phyloP scores from a whole-genome alignment of 2,888 invertebrate genomes.

The Pristionchus japonicus region DNA sequence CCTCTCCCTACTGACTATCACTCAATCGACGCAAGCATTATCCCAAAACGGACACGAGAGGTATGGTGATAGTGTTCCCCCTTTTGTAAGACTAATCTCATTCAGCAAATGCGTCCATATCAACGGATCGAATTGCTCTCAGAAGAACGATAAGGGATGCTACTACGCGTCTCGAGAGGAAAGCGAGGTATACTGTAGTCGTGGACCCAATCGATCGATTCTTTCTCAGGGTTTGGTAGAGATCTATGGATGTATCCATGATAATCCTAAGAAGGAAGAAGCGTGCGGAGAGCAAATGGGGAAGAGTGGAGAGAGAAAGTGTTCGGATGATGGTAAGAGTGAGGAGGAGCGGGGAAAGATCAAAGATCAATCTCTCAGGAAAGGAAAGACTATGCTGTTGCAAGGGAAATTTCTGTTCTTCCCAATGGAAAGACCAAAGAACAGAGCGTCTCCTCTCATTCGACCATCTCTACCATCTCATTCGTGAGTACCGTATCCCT shows the following conservation, averaged over 20 bases:
- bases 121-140: not conserved
- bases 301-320: not conserved
- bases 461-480: not conserved
- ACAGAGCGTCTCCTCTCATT: not conserved
- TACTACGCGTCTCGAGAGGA: not conserved
- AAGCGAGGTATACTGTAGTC: not conserved
- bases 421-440: not conserved
- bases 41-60: not conserved
- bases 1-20: not conserved
- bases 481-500: not conserved
- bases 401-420: not conserved
- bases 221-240: not conserved
- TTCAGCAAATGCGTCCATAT: constrained; percentile 8
- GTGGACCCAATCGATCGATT: not conserved
- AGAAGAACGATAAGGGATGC: not conserved
- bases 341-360: not conserved
- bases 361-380: not conserved
- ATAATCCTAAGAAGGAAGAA: not conserved
- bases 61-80: not conserved
- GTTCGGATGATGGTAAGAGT: not conserved
- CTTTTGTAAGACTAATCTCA: not conserved
- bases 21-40: not conserved
- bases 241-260: not conserved
- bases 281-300: not conserved
- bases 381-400: not conserved